Base-by-base conservation (phyloP, 2,888 invertebrate species). In the Ametastegia equiseti region DNA sequence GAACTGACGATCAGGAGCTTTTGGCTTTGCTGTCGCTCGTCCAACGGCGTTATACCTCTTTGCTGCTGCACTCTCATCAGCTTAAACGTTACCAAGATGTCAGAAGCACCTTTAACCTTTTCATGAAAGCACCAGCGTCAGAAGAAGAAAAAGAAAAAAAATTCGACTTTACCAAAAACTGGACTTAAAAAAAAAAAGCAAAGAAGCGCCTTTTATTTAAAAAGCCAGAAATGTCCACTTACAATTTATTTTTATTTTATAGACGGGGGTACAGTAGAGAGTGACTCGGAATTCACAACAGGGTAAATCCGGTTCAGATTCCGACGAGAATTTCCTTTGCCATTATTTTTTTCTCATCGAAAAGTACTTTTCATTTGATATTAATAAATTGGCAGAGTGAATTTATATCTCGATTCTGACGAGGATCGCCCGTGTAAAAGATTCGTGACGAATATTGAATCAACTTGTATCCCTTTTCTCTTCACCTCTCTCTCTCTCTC, bases 61-160 rank as follows among this genome's bases (percentile, higher is more conserved):
- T 30, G 60, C 23, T 60, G 30, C 60, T 15, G 60, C 60, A 60
- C 60, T 60, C 60, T 60, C 60, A 30, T 60, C 60, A 60, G 60
- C 60, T 60, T 60, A 60, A 60, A 60, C 60, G 60, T 60, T 60
- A 60, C 60, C 13, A 30, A 60, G 60, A 60, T 60, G 60, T 30
- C 60, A 60, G 30, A 60, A 30, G 27, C 27, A 30, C 30, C 60
- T 60, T 60, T 60, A 27, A 39, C 7, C 67, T 36, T n/a, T 15
- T n/a, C 36, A 67, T 19, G 36, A 67, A 60, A 60, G 23, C 15
- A 30, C 27, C 13, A 19, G 67, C 19, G 11, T 11, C n/a, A 67
- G 23, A 65, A 67, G 27, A 27, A 60, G 13, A 60, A 11, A 60
- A 1, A 60, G 6, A 27, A 60, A 27, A 60, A 1, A 57, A 7